Evolutionary conservation across 2,888 invertebrate species (phyloP).

Genomic region (Yponomeuta cagnagella): DNA sequence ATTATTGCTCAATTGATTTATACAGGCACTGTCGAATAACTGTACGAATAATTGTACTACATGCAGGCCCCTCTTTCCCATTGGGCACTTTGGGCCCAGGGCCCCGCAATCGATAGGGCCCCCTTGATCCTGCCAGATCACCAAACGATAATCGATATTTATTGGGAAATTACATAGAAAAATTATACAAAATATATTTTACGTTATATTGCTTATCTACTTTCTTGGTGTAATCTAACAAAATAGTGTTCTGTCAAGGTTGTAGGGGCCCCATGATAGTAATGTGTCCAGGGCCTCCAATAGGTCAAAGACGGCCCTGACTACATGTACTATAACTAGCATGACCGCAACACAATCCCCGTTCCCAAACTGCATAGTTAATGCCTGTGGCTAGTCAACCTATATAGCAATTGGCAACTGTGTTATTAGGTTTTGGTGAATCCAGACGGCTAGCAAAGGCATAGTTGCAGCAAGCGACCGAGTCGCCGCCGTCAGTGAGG

Average conservation of each 20-base stretch:
- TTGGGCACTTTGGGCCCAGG: too few species aligned
- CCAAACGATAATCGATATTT: too few species aligned
- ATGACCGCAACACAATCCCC: not conserved
- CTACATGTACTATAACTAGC: not conserved
- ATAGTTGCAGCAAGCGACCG: constrained; percentile 4
- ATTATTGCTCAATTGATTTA: constrained; percentile 8
- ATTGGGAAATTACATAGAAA: too few species aligned
- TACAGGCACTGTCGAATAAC: not conserved
- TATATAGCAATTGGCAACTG: constrained; percentile 2
- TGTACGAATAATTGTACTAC: not conserved
- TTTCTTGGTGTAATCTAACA: too few species aligned
- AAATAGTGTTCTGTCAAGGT: too few species aligned
- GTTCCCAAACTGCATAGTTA: not conserved
- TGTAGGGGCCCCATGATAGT: too few species aligned
- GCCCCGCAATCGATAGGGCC: too few species aligned
- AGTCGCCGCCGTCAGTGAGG: not conserved
- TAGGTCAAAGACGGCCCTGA: too few species aligned
- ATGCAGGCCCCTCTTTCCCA: not conserved
- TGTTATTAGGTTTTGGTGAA: constrained; percentile 1
- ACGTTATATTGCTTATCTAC: too few species aligned
- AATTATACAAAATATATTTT: too few species aligned
- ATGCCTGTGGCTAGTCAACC: constrained; percentile 3
- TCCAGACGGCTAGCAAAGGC: not conserved
- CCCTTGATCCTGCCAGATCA: too few species aligned
- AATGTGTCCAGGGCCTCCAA: too few species aligned